Conservation (phyloP, 2,888 invertebrate genomes). For the Mesoligia furuncula region DNA sequence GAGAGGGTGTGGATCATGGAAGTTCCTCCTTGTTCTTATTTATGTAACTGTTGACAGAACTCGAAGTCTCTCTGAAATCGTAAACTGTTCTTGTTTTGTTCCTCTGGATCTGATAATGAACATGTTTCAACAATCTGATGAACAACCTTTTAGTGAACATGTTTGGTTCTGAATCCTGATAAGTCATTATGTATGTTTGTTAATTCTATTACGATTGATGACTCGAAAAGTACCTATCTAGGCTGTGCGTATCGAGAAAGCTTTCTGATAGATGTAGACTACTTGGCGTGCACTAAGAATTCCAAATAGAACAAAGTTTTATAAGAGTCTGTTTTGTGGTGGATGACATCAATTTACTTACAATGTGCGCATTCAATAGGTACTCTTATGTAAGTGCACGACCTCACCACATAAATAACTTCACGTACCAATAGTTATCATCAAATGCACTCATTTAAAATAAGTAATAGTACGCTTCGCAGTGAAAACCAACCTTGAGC, state of each 20-base stretch:
- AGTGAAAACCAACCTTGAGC: constrained; percentile 43
- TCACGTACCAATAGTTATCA: neutral
- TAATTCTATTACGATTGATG: neutral
- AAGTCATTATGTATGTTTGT: neutral
- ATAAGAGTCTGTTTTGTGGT: neutral
- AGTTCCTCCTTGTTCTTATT: neutral
- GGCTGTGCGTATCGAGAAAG: neutral
- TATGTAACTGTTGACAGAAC: neutral
- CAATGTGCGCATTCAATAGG: neutral
- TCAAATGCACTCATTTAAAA: constrained; percentile 22
- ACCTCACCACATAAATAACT: constrained; percentile 8
- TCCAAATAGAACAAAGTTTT: neutral
- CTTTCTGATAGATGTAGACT: neutral
- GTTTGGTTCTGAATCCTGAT: neutral
- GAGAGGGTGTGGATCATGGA: neutral
- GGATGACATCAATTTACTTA: constrained; percentile 13
- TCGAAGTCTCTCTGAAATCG: neutral
- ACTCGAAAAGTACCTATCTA: neutral
- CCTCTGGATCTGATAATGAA: neutral
- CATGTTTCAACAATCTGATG: neutral
- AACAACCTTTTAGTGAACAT: neutral
- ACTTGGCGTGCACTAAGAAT: neutral
- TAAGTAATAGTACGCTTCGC: constrained; percentile 9
- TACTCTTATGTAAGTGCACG: neutral
- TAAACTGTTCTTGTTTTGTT: neutral